Percentiles rank a stretch among this genome's conserved stretches.
Evolutionary conservation across 2,888 invertebrate species (phyloP).

Genomic region (Atrina japonica): DNA sequence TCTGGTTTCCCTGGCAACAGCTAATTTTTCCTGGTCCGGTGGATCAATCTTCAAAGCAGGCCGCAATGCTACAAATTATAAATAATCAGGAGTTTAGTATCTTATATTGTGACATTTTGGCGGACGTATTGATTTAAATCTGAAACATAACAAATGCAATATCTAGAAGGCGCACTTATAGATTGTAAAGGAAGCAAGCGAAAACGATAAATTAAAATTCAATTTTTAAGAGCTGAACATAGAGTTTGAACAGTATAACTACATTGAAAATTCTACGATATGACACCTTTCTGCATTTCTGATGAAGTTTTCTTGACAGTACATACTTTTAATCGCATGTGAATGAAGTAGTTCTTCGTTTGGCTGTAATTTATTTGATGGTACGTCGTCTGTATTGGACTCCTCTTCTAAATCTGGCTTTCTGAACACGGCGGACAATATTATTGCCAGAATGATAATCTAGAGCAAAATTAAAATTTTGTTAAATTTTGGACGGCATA

Average conservation of each 20-base stretch:
- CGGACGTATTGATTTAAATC: too few species aligned
- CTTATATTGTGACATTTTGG: too few species aligned
- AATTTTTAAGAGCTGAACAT: too few species aligned
- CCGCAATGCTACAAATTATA: slow-evolving; percentile 45
- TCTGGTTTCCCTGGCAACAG: slow-evolving; percentile 50
- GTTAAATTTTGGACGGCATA: not conserved
- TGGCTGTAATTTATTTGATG: slow-evolving; percentile 41
- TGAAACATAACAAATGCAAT: too few species aligned
- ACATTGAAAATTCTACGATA: too few species aligned
- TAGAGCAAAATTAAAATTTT: slow-evolving; percentile 28
- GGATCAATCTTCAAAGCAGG: slow-evolving; percentile 46
- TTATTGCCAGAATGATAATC: slow-evolving; percentile 61
- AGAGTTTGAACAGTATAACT: too few species aligned
- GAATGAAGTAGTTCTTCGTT: slow-evolving; percentile 43
- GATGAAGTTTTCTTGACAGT: too few species aligned
- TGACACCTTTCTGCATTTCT: too few species aligned
- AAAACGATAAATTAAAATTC: not conserved
- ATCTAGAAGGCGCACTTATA: too few species aligned
- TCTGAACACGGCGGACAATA: slow-evolving; percentile 55
- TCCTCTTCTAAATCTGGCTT: slow-evolving; percentile 60
- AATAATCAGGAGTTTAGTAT: too few species aligned
- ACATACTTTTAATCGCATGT: too few species aligned
- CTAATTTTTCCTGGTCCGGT: slow-evolving; percentile 53
- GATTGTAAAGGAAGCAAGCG: not conserved
- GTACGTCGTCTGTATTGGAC: slow-evolving; percentile 41